Evolutionary conservation across 2,113 vertebrate species (phyloP).

Genomic region (Meles meles): DNA sequence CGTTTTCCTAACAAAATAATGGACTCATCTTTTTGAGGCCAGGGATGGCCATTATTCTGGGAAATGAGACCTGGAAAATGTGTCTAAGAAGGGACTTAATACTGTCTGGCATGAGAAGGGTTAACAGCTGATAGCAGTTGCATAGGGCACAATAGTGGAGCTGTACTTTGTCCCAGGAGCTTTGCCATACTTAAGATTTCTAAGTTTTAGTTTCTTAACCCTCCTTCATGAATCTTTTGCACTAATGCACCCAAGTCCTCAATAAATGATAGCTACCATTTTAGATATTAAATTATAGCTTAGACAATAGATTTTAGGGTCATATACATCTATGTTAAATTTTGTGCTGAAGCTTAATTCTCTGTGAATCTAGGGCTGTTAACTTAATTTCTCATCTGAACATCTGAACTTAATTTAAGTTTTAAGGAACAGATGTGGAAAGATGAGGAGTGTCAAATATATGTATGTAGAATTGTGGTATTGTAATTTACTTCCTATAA

Average conservation of each 20-base stretch:
- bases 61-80: neutral
- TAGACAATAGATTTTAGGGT: neutral
- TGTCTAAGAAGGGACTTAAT: neutral
- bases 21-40: neutral
- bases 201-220: neutral
- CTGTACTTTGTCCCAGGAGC: neutral
- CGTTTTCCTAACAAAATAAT: neutral
- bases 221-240: neutral
- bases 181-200: neutral
- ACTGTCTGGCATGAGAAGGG: neutral
- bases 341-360: neutral
- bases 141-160: accelerated
- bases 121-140: no score
- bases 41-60: neutral
- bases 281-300: neutral
- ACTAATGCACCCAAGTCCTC: neutral
- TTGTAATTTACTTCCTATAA: neutral
- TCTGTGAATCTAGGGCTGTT: neutral
- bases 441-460: neutral
- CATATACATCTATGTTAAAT: neutral
- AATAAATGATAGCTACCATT: neutral
- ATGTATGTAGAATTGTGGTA: neutral
- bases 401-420: neutral
- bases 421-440: neutral
- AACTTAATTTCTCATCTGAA: neutral